These are phyloP conservation scores for Poeciliopsis turneri DNA, from an alignment of 2,797 vertebrate species.

Conservation along the genomic window DNA sequence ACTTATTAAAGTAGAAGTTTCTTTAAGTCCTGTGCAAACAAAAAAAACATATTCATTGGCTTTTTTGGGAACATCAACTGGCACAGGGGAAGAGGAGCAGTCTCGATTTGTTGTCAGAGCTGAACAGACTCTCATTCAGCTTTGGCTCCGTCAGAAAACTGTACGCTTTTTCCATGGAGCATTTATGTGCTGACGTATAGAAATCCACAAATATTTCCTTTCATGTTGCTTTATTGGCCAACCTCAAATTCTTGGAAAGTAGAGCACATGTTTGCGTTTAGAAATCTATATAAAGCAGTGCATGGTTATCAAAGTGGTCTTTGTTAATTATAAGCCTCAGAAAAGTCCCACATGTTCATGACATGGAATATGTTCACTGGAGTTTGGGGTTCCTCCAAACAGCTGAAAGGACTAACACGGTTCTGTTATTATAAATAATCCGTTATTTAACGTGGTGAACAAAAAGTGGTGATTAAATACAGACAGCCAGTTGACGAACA, in stretches of 20 bases:
- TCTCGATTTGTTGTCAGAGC: conserved; percentile 11
- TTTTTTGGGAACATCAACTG: background rate
- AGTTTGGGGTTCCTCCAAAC: conserved; percentile 26
- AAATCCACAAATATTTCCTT: conserved; percentile 50
- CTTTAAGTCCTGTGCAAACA: background rate
- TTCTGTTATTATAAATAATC: conserved; percentile 51
- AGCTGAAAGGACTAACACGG: conserved; percentile 30
- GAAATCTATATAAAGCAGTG: conserved; percentile 47
- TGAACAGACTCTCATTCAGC: conserved; percentile 14
- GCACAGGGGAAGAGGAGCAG: conserved; percentile 2
- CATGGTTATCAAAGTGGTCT: conserved; percentile 49
- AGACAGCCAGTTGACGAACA: conserved; percentile 10
- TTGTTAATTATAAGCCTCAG: conserved; percentile 58
- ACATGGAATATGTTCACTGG: conserved; percentile 26
- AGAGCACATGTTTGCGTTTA: conserved; percentile 48
- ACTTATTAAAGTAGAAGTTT: background rate
- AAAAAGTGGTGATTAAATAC: conserved; percentile 32
- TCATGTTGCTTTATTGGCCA: conserved; percentile 59
- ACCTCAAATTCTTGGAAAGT: conserved; percentile 53
- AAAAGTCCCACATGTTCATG: conserved; percentile 53
- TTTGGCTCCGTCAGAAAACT: conserved; percentile 14
- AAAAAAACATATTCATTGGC: too few species aligned
- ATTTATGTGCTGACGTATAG: conserved; percentile 34
- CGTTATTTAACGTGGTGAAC: conserved; percentile 22
- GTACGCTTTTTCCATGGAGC: conserved; percentile 28